Evolutionary conservation across 2,888 invertebrate species (phyloP).

Genomic region (Rhabditoides inermis): DNA sequence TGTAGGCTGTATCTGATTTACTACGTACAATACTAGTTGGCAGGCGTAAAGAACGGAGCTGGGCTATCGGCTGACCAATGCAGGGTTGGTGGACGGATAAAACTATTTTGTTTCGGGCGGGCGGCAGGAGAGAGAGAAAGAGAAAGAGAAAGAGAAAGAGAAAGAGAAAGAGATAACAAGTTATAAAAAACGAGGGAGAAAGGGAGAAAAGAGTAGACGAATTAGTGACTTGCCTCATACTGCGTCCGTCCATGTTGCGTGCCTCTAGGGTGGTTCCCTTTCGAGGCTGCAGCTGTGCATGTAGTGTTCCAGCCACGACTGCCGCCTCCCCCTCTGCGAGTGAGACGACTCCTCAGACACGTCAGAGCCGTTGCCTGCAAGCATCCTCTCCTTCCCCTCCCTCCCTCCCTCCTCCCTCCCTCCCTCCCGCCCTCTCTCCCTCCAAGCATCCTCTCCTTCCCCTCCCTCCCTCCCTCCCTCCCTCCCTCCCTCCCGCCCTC

Average conservation of each 20-base stretch:
- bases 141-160: too few relatives aligned
- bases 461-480: background rate
- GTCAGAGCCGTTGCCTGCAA: constrained; percentile 27
- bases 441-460: background rate
- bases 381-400: background rate
- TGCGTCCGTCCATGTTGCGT: constrained; percentile 1
- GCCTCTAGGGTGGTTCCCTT: too few relatives aligned
- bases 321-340: constrained; percentile 32
- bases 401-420: background rate
- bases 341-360: constrained; percentile 34
- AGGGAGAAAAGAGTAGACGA: too few relatives aligned
- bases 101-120: too few relatives aligned
- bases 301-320: constrained; percentile 49
- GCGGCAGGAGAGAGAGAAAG: too few relatives aligned
- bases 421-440: constrained; percentile 9
- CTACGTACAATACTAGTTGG: too few relatives aligned
- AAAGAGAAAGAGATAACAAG: too few relatives aligned
- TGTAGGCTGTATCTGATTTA: too few relatives aligned
- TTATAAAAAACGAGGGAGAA: too few relatives aligned
- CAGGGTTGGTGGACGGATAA: too few relatives aligned
- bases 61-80: too few relatives aligned
- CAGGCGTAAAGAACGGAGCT: too few relatives aligned
- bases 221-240: constrained; percentile 3
- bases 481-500: constrained; percentile 6
- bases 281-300: constrained; percentile 22